Evolutionary conservation across 2,113 vertebrate genomes (phyloP), one percentile per base, ranked within the genome.

Genomic region (Oostethus manadensis): DNA sequence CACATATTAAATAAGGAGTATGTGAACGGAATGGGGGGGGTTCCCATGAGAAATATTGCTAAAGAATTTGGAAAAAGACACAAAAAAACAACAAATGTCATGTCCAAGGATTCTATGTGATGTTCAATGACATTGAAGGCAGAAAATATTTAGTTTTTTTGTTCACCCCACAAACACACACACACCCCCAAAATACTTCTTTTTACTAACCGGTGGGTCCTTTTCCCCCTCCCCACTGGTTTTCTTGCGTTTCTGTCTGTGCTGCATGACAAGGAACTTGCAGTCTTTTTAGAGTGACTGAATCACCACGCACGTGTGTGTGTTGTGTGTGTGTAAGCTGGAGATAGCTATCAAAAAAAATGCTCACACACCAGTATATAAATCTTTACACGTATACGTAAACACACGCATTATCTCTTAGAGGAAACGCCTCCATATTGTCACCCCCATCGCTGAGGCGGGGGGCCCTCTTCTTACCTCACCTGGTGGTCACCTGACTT

Each of bases 401-500:
- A 45, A 72, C 29, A 66, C 43, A 33, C 49, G 74, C 63, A 58
- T 53, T 76, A 79, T 76, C 20, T 47, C 77, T 56, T 67, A 69
- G 69, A 78, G 65, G 65, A 80, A 80, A 86, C 80, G 48, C 76
- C 68, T 72, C 66, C 74, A 80, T 87, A 81, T 72, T 76, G 86
- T 86, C 85, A 73, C 76, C 68, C 82, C 77, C 85, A 74, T 81
- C 75, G 55, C 82, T 66, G 71, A 79, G 77, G 72, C 78, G 83
- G 86, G 86, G 84, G 29, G n/a, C n/a, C 71, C 77, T 82, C 74
- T 78, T 86, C 84, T 88, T 89, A 89, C 87, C 88, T 90, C 88
- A 82, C 87, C 82, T 83, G 78, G 80, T 87, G 86, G 87, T 91
- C 88, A 89, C 86, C 86, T 89, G 88, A 91, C 88, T 86, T 88